Base-by-base conservation (phyloP, 2,113 vertebrate species). In the Plectropomus leopardus region DNA sequence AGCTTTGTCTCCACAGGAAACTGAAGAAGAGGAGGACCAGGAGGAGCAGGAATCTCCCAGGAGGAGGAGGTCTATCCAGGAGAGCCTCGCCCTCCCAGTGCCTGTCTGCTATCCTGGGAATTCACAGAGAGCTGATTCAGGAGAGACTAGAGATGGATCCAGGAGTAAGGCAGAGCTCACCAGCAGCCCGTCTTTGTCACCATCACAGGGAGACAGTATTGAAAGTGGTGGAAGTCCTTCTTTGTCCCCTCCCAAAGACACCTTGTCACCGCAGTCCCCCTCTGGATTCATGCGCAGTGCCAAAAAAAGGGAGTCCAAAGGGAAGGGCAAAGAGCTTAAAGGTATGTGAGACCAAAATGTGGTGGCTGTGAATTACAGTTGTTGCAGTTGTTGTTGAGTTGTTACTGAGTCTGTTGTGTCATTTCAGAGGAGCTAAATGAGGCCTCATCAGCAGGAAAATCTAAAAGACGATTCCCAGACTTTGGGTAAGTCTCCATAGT, bases 381-480 rank as follows among this genome's bases (percentile, higher is more conserved):
- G 3, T 15, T 3, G 11, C 15, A 14, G 4, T 16, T 36, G 74
- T 1, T 67, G 34, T 66, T 48, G 34, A 42, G 17, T 44, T 40
- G 32, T 71, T 26, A 5, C 55, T 59, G 26, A 67, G 4, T 34
- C 58, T 44, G 5, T 34, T 50, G 51, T 80, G 84, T 83, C 7
- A 34, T 90, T 92, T 50, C 82, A 96, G 97, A 97, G 68, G 97
- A 97, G 72, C 80, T 92, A 51, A 95, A 71, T 90, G 97, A 98
- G 80, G 85, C 84, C 80, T 83, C 92, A 28, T 59, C 89, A 4
- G 77, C 92, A 53, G 96, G 95, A 65, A 98, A 97, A 89, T 84
- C 95, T 54, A 98, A 96, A 94, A 94, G 96, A 88, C 92, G 96
- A 88, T 98, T 98, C 92, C 96, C 97, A 86, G 97, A 98, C 92